Conservation (phyloP, 2,888 invertebrate species). For the Cybosia mesomella region DNA sequence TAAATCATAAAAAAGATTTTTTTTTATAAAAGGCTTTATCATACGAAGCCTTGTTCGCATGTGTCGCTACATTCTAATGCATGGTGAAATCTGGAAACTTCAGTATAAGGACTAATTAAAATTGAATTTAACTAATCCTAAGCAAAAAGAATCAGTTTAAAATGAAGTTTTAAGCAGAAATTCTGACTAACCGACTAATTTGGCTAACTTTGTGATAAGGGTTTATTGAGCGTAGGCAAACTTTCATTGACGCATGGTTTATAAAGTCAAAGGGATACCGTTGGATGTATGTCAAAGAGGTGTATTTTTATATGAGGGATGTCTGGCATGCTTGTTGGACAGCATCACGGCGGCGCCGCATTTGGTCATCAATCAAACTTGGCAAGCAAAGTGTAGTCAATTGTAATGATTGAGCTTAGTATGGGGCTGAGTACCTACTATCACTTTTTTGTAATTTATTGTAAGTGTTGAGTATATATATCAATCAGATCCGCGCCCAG, state of each 20-base stretch:
- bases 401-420: conserved; percentile 48
- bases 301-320: conserved; percentile 31
- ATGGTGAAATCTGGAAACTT: not conserved
- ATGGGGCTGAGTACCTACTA: conserved; percentile 27
- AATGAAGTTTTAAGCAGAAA: not conserved
- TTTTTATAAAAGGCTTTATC: too few relatives aligned
- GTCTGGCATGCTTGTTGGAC: conserved; percentile 28
- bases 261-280: conserved; percentile 33
- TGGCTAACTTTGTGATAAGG: conserved; percentile 12
- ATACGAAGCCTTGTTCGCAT: not conserved
- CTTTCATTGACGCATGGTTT: conserved; percentile 36
- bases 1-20: too few relatives aligned
- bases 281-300: conserved; percentile 34
- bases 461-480: not conserved
- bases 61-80: not conserved
- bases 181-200: not conserved
- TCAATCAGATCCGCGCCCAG: not conserved
- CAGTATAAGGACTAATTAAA: not conserved
- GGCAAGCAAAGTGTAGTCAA: conserved; percentile 36
- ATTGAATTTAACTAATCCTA: not conserved
- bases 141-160: not conserved
- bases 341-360: conserved; percentile 10
- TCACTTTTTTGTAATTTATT: conserved; percentile 18
- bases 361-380: conserved; percentile 44
- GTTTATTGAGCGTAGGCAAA: conserved; percentile 34